Evolutionary conservation across 2,888 invertebrate species (phyloP).

Genomic region (Linnaemya tessellans): DNA sequence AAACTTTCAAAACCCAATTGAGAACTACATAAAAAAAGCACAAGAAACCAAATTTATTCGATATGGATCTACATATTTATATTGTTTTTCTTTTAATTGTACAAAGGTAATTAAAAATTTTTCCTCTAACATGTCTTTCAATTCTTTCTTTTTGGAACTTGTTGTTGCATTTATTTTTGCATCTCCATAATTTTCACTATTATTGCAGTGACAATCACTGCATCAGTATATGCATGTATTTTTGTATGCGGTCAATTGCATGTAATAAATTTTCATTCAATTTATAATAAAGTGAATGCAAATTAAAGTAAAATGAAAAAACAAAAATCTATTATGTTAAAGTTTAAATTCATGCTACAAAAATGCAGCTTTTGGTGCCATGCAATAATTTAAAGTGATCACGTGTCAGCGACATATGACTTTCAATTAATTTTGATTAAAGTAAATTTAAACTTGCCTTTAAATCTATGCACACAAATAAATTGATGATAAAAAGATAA

Average conservation of each 20-base stretch:
- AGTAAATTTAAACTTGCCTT: conserved; percentile 12
- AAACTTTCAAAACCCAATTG: too few species aligned
- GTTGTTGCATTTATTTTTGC: too few species aligned
- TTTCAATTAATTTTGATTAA: conserved; percentile 74
- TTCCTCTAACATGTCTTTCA: too few species aligned
- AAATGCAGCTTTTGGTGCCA: conserved; percentile 1
- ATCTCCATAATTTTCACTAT: background rate
- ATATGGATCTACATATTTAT: too few species aligned
- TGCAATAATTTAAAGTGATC: conserved; percentile 62
- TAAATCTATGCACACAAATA: conserved; percentile 13
- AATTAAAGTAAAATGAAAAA: background rate
- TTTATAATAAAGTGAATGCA: conserved; percentile 14
- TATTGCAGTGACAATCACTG: background rate
- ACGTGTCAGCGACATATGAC: conserved; percentile 78
- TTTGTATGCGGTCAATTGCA: background rate
- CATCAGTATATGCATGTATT: background rate
- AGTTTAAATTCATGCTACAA: conserved; percentile 12
- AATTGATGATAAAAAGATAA: background rate
- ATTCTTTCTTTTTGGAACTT: too few species aligned
- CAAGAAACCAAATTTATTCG: too few species aligned
- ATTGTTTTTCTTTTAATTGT: too few species aligned
- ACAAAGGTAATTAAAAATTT: too few species aligned
- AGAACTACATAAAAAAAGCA: too few species aligned
- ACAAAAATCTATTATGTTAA: conserved; percentile 39
- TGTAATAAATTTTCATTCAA: conserved; percentile 37